Conservation (phyloP, 2,888 invertebrate genomes). For the Serrognathus titanus region DNA sequence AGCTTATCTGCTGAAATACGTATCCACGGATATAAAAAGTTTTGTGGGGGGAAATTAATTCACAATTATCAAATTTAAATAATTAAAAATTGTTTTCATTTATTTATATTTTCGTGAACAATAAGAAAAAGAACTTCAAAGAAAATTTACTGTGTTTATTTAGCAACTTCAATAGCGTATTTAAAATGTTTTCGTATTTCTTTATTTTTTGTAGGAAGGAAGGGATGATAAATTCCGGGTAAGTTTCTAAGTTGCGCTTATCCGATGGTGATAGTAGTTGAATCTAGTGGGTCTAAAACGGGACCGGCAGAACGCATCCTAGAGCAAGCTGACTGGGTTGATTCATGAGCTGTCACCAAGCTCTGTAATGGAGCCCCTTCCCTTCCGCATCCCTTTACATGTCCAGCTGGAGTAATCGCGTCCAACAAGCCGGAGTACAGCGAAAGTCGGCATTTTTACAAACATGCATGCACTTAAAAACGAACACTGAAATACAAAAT, state of each 20-base stretch:
- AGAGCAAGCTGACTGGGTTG: constrained; percentile 34
- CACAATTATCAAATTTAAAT: too few relatives aligned
- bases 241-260: constrained; percentile 14
- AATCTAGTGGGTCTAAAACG: constrained; percentile 21
- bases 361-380: constrained; percentile 38
- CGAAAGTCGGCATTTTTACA: constrained; percentile 12
- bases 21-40: too few relatives aligned
- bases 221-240: constrained; percentile 15
- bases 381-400: constrained; percentile 24
- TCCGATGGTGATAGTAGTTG: constrained; percentile 16
- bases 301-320: constrained; percentile 32
- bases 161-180: too few relatives aligned
- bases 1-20: too few relatives aligned
- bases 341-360: constrained; percentile 38
- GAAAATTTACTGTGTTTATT: too few relatives aligned
- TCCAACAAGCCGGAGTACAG: constrained; percentile 14
- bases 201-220: background rate
- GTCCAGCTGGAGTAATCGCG: constrained; percentile 22
- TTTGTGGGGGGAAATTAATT: too few relatives aligned
- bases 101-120: too few relatives aligned
- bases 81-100: too few relatives aligned
- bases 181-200: too few relatives aligned
- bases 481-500: background rate
- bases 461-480: constrained; percentile 3
- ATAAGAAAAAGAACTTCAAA: too few relatives aligned